phyloP scores from a whole-genome alignment of 2,113 vertebrate genomes.

The Rhinogobius similis region DNA sequence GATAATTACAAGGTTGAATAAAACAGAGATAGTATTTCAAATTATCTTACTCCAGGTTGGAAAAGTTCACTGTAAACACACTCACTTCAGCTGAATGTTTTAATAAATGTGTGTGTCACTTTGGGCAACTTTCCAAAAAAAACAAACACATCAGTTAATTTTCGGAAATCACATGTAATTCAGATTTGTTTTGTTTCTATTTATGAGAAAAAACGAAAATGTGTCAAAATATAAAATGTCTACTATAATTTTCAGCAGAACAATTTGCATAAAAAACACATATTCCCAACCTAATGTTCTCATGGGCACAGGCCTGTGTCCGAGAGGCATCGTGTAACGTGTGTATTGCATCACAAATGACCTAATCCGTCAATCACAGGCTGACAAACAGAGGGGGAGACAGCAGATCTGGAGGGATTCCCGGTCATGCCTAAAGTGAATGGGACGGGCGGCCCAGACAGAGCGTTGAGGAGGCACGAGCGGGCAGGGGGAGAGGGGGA shows the following conservation, averaged over 20 bases:
- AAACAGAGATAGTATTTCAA: background rate
- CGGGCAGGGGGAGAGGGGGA: conserved; percentile 4
- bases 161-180: no score
- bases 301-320: background rate
- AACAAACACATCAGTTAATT: no score
- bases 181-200: no score
- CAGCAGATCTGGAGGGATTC: conserved; percentile 54
- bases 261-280: conserved; percentile 7
- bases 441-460: conserved; percentile 41
- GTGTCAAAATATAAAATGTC: no score
- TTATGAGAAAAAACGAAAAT: no score
- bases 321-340: conserved; percentile 10
- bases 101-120: conserved; percentile 19
- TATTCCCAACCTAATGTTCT: conserved; percentile 24
- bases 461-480: conserved; percentile 30
- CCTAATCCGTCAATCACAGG: conserved; percentile 48
- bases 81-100: conserved; percentile 5
- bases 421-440: conserved; percentile 31
- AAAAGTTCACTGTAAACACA: background rate
- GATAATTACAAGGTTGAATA: background rate
- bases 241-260: no score
- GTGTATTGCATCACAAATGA: conserved; percentile 30
- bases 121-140: background rate
- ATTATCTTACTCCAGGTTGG: background rate
- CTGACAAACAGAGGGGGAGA: conserved; percentile 49